A percentile compares a stretch with the other conserved stretches of the same genome.
Conservation (phyloP, 2,888 invertebrate species). For the Caradrina clavipalpis region DNA sequence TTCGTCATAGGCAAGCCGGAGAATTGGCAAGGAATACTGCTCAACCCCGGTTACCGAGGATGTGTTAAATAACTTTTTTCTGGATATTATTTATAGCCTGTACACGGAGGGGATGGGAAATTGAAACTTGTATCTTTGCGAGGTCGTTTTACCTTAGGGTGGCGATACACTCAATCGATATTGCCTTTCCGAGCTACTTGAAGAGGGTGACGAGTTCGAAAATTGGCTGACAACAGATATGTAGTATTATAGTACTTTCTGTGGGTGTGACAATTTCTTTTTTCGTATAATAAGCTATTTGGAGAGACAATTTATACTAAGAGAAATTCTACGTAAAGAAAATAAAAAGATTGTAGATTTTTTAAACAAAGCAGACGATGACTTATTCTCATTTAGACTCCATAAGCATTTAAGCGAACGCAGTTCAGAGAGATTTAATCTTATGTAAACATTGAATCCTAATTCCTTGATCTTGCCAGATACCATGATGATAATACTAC, state of each 20-base stretch:
- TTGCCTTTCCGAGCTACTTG: slow-evolving; percentile 3
- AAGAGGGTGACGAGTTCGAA: slow-evolving; percentile 24
- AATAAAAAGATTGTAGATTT: background rate
- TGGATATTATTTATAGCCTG: slow-evolving; percentile 46
- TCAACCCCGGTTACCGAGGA: slow-evolving; percentile 61
- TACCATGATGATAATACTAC: too few species aligned
- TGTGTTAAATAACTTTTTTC: slow-evolving; percentile 68
- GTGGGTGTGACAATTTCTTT: slow-evolving; percentile 20
- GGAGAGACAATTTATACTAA: background rate
- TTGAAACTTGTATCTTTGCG: slow-evolving; percentile 52
- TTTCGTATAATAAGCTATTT: background rate
- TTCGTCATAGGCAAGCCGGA: slow-evolving; percentile 70
- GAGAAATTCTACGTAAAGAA: background rate
- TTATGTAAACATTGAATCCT: too few species aligned
- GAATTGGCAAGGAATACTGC: slow-evolving; percentile 69
- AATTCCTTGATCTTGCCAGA: too few species aligned
- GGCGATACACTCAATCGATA: slow-evolving; percentile 25
- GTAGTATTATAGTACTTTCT: slow-evolving; percentile 24
- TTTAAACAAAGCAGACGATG: background rate
- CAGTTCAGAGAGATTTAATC: too few species aligned
- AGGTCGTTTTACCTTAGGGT: slow-evolving; percentile 37
- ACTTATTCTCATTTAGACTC: too few species aligned
- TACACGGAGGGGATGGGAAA: slow-evolving; percentile 37
- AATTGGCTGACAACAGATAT: slow-evolving; percentile 20
- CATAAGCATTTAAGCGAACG: background rate